Conservation (phyloP, 2,113 vertebrate species). For the Oryzias javanicus region DNA sequence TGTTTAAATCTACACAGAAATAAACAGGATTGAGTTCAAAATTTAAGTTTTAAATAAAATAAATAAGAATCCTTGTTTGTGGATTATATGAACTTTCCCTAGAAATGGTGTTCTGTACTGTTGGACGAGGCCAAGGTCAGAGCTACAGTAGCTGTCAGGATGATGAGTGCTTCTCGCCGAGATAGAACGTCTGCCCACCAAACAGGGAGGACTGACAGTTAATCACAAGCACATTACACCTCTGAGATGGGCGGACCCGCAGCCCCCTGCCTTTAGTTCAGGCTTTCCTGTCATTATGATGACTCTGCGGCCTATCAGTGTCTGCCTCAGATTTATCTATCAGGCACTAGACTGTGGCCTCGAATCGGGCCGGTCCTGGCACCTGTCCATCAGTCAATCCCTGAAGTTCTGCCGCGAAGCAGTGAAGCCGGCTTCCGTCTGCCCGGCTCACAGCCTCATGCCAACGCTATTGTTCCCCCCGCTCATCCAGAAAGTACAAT, state of each 20-base stretch:
- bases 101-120: constrained; percentile 11
- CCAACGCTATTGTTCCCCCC: constrained; percentile 16
- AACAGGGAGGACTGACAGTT: constrained; percentile 72
- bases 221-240: constrained; percentile 77
- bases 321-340: constrained; percentile 67
- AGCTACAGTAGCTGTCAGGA: constrained; percentile 57
- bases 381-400: constrained; percentile 64
- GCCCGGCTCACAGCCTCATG: constrained; percentile 15
- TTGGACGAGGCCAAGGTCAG: constrained; percentile 67
- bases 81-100: constrained; percentile 2
- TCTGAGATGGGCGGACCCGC: constrained; percentile 55
- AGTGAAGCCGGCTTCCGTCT: constrained; percentile 28
- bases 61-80: background rate
- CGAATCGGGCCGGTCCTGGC: constrained; percentile 45
- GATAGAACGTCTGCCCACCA: constrained; percentile 60
- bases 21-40: no score
- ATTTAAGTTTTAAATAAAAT: background rate
- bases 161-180: constrained; percentile 70
- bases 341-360: constrained; percentile 50
- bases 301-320: constrained; percentile 58
- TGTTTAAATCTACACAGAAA: no score
- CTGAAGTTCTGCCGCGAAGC: constrained; percentile 36
- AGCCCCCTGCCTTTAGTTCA: constrained; percentile 57
- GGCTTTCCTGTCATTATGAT: constrained; percentile 65
- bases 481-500: constrained; percentile 10